Percentiles rank a stretch among this genome's conserved stretches.
These are phyloP conservation scores for Melanotaenia boesemani DNA, from an alignment of 2,797 vertebrate genomes.

Conservation along the genomic window DNA sequence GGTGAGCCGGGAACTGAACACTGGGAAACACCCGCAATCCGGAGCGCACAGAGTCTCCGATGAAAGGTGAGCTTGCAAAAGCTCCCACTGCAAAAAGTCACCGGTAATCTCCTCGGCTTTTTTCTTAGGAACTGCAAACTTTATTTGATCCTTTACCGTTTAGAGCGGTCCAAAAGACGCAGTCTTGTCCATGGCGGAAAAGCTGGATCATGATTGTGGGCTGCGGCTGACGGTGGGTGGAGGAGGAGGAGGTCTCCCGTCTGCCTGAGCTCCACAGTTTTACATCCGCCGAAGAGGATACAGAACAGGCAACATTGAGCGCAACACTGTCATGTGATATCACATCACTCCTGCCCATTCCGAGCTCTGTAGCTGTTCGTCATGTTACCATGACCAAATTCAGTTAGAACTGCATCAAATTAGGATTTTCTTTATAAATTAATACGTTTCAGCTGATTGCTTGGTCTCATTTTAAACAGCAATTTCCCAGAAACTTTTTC, in stretches of 20 bases:
- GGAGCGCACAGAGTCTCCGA: constrained; percentile 2
- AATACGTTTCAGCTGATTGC: neutral
- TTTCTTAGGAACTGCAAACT: constrained; percentile 29
- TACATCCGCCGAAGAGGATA: constrained; percentile 50
- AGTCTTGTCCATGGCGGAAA: constrained; percentile 23
- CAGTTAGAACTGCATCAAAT: no score
- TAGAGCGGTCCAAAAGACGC: constrained; percentile 21
- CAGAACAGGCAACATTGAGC: constrained; percentile 15
- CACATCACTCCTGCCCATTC: constrained; percentile 19
- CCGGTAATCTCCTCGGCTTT: neutral
- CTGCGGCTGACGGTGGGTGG: constrained; percentile 25
- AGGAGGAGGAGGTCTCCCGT: neutral
- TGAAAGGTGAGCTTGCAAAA: neutral
- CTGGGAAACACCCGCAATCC: constrained; percentile 16
- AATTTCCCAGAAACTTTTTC: neutral
- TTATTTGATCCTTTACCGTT: constrained; percentile 31
- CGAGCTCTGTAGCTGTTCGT: neutral
- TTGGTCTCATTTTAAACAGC: neutral
- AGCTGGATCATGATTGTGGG: constrained; percentile 54
- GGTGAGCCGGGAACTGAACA: constrained; percentile 54
- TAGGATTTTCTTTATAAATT: neutral
- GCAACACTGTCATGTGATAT: constrained; percentile 54
- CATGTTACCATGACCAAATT: no score
- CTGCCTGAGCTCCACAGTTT: constrained; percentile 10
- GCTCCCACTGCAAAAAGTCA: neutral